Evolutionary conservation across 2,888 invertebrate species (phyloP).

Genomic region (Hofmannophila pseudospretella): DNA sequence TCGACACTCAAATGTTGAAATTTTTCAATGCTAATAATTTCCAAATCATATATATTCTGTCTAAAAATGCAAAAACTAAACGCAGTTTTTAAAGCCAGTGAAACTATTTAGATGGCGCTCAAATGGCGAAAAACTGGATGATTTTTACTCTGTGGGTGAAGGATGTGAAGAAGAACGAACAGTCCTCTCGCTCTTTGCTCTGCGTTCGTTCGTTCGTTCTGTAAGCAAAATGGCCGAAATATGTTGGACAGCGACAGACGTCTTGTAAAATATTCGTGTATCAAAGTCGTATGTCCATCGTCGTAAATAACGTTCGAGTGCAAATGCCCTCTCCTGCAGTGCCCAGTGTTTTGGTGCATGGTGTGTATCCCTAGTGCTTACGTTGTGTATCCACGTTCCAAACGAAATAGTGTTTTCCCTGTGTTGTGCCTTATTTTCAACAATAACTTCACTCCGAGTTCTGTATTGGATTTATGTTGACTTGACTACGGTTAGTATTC

Average conservation of each 20-base stretch:
- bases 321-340: slow-evolving; percentile 39
- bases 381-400: slow-evolving; percentile 37
- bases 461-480: slow-evolving; percentile 73
- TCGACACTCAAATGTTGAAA: no score
- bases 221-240: slow-evolving; percentile 66
- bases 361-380: slow-evolving; percentile 44
- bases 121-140: no score
- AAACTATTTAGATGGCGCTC: background rate
- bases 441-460: slow-evolving; percentile 50
- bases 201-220: slow-evolving; percentile 28
- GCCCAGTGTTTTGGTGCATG: slow-evolving; percentile 53
- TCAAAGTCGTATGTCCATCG: slow-evolving; percentile 41
- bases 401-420: slow-evolving; percentile 48
- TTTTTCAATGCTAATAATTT: no score
- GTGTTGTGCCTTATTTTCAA: slow-evolving; percentile 70
- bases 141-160: no score
- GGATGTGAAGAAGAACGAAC: no score
- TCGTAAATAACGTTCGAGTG: slow-evolving; percentile 58
- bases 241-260: slow-evolving; percentile 62
- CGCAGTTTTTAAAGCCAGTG: background rate
- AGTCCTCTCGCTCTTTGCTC: no score
- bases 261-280: slow-evolving; percentile 48
- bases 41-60: no score
- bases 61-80: background rate
- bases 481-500: slow-evolving; percentile 61